Evolutionary conservation across 1,140 invertebrate genomes (phyloP).

Genomic region (Probaryconus sp.): DNA sequence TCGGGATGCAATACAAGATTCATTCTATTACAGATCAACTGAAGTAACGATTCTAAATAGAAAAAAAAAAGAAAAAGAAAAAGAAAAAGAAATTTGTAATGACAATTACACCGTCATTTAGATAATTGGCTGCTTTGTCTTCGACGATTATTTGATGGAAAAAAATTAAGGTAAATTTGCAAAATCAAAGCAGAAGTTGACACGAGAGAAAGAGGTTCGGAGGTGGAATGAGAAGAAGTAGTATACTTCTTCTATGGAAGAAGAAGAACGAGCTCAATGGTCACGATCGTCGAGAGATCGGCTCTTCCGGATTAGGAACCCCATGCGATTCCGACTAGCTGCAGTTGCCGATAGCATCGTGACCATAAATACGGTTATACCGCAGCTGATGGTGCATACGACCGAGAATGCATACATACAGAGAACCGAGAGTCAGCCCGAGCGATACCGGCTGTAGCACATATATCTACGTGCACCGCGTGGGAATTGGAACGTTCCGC

Average conservation of each 20-base stretch:
- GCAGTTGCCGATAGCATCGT: slow-evolving; percentile 53
- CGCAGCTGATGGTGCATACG: slow-evolving; percentile 46
- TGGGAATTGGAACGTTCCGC: slow-evolving; percentile 56
- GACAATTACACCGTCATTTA: background rate
- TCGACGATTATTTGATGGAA: background rate
- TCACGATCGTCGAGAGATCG: slow-evolving; percentile 56
- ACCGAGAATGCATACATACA: slow-evolving; percentile 35
- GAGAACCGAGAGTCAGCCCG: slow-evolving; percentile 12
- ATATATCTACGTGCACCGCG: slow-evolving; percentile 48
- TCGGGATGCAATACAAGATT: no score
- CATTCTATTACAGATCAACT: no score
- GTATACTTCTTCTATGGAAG: no score
- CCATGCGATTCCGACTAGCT: slow-evolving; percentile 53
- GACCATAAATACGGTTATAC: slow-evolving; percentile 59
- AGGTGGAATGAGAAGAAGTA: slow-evolving; percentile 24
- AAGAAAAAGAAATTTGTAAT: no score
- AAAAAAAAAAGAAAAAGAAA: no score
- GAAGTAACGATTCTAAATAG: no score
- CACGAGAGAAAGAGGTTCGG: background rate
- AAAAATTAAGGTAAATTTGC: slow-evolving; percentile 4
- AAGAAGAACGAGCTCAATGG: slow-evolving; percentile 49
- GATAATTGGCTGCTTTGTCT: slow-evolving; percentile 3
- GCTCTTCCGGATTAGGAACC: slow-evolving; percentile 57
- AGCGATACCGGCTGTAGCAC: slow-evolving; percentile 33
- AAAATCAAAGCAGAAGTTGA: background rate